Percentiles rank a stretch among this genome's conserved stretches.
phyloP scores from a whole-genome alignment of 2,888 invertebrate genomes.

The Archips crataeganus region DNA sequence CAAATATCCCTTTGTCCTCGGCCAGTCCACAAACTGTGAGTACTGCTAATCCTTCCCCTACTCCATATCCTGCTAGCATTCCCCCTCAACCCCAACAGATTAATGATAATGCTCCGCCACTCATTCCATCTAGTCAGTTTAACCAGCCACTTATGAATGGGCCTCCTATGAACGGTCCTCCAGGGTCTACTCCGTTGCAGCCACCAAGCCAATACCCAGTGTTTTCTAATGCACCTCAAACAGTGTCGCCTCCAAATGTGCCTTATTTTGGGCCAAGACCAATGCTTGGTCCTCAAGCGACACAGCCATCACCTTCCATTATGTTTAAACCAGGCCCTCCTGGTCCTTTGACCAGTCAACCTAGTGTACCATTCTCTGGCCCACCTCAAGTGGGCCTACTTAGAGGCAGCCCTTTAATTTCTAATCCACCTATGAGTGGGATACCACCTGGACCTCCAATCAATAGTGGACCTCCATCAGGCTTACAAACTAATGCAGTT shows the following conservation, averaged over 20 bases:
- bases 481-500: slow-evolving; percentile 45
- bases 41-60: slow-evolving; percentile 61
- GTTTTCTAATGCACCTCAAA: slow-evolving; percentile 41
- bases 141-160: slow-evolving; percentile 72
- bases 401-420: slow-evolving; percentile 65
- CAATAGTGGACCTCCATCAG: slow-evolving; percentile 34
- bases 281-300: slow-evolving; percentile 51
- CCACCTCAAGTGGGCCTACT: slow-evolving; percentile 54
- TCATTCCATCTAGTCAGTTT: slow-evolving; percentile 77
- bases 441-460: slow-evolving; percentile 43
- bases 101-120: slow-evolving; percentile 78
- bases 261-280: slow-evolving; percentile 53
- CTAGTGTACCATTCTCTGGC: slow-evolving; percentile 60
- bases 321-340: slow-evolving; percentile 53
- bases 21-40: slow-evolving; percentile 57
- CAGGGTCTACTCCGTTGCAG: slow-evolving; percentile 5
- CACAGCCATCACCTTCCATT: slow-evolving; percentile 44
- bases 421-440: slow-evolving; percentile 57
- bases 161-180: slow-evolving; percentile 53
- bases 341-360: slow-evolving; percentile 56
- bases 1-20: slow-evolving; percentile 58
- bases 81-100: slow-evolving; percentile 66
- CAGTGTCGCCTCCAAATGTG: slow-evolving; percentile 51
- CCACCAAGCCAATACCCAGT: slow-evolving; percentile 44
- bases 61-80: slow-evolving; percentile 61